Base-by-base conservation (phyloP, 1,140 invertebrate genomes). In the Eupristina koningsbergeri region DNA sequence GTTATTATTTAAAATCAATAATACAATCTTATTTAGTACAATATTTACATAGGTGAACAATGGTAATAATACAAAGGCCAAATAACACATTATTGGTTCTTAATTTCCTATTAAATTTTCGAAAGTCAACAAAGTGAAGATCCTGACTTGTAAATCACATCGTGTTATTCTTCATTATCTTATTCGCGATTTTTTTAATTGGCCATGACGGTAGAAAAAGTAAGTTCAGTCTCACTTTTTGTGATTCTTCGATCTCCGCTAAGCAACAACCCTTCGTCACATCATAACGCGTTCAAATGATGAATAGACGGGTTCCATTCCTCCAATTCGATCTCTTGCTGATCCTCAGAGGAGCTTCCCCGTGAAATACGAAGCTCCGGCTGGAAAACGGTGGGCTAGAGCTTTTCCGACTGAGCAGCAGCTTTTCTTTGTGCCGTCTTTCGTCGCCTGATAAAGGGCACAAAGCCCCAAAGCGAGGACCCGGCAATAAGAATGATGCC, bases 401-500 rank as follows among this genome's bases (percentile, higher is more conserved):
- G 39, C 36, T 76, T 80, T 3, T 84, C 83, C 0, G 71, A 22
- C 39, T 64, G 61, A 0, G 39, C 81, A 0, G 39, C 81, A 2
- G 71, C 34, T 6, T 67, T 0, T 0, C 31, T 26, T 17, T 22
- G 19, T 3, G 77, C 67, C 0, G 53, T 69, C 86, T 92, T 92
- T 34, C 91, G 89, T 74, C 91, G 93, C 82, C 93, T 92, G 79
- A 96, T 94, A 76, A 95, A 94, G 31, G 96, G 96, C 84, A 96
- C 94, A 50, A 96, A 94, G 2, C 93, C 91, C 96, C 96, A 97
- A 8, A 97, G 91, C 3, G 93, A 91, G 0, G 96, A 94, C 1
- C 96, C 96, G n/a, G 93, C 91, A 5, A 96, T 91, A n/a, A 97
- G 90, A 39, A 96, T 94, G 36, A 96, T 89, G 15, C 96, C 96